Evolutionary conservation across 2,797 vertebrate genomes (phyloP).

Genomic region (Pantherophis vulpinus): DNA sequence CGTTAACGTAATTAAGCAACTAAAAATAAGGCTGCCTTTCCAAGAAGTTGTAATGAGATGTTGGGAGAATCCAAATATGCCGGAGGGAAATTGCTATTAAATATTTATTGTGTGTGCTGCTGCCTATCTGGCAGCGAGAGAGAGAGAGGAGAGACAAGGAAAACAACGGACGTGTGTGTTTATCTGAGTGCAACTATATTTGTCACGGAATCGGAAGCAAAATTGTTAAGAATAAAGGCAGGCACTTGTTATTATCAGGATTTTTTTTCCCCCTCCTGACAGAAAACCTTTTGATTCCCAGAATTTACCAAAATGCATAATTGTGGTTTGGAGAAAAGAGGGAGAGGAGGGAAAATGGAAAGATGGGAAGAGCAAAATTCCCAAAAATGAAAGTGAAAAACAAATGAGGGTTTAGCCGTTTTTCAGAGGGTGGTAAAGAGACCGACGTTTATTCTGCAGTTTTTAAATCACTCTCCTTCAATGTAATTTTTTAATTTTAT

Average conservation of each 20-base stretch:
- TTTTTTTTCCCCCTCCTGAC: constrained; percentile 53
- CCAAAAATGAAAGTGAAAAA: constrained; percentile 34
- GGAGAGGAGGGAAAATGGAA: background rate
- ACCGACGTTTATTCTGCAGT: no score
- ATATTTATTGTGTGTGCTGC: constrained; percentile 79
- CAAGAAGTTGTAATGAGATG: constrained; percentile 80
- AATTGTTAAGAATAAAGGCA: constrained; percentile 66
- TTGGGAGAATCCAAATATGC: constrained; percentile 72
- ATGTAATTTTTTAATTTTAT: no score
- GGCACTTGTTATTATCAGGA: constrained; percentile 40
- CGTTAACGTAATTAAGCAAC: constrained; percentile 83
- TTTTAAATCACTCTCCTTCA: no score
- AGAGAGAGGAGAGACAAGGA: constrained; percentile 45
- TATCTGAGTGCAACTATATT: constrained; percentile 33
- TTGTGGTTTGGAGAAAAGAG: constrained; percentile 22
- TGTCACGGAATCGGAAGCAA: constrained; percentile 66
- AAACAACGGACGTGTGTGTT: constrained; percentile 55
- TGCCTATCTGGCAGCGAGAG: constrained; percentile 73
- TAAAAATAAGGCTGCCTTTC: constrained; percentile 81
- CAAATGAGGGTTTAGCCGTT: no score
- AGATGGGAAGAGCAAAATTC: constrained; percentile 4
- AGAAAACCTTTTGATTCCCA: constrained; percentile 48
- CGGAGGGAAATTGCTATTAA: constrained; percentile 81
- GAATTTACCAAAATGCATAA: constrained; percentile 58
- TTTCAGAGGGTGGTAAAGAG: no score